These are phyloP conservation scores for Aegithalos caudatus DNA, from an alignment of 2,113 vertebrate species.

Conservation along the genomic window DNA sequence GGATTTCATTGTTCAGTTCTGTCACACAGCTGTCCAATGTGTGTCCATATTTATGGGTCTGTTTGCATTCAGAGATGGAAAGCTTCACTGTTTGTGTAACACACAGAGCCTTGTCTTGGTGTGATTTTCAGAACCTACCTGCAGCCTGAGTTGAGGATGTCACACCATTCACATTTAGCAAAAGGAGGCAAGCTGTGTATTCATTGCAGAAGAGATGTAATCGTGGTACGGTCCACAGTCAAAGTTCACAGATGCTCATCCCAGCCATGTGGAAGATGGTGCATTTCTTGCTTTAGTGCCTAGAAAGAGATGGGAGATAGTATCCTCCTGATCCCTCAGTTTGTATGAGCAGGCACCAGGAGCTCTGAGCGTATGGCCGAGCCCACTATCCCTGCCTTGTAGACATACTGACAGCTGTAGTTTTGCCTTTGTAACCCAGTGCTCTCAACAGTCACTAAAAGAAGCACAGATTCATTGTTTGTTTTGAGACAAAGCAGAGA, in stretches of 20 bases:
- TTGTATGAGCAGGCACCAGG: neutral
- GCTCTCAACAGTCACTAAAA: neutral
- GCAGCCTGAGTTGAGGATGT: neutral
- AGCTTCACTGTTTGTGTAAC: neutral
- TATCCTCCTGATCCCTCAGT: accelerated
- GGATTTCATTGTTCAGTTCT: neutral
- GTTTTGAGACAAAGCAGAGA: neutral
- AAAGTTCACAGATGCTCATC: neutral
- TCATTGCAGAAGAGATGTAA: neutral
- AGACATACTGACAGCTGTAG: neutral
- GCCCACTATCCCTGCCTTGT: accelerated
- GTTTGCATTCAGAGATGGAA: neutral
- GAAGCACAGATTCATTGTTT: neutral
- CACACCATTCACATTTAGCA: neutral
- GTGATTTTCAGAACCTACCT: neutral
- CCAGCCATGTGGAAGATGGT: neutral
- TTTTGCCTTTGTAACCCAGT: neutral
- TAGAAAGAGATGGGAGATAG: neutral
- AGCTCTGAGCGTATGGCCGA: accelerated
- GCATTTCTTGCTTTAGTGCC: neutral
- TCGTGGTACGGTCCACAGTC: too few relatives aligned
- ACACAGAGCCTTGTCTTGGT: neutral
- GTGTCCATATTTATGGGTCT: neutral
- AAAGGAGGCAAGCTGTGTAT: neutral
- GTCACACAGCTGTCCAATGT: neutral